phyloP scores from a whole-genome alignment of 2,113 vertebrate genomes.

The Malurus cyaneus region DNA sequence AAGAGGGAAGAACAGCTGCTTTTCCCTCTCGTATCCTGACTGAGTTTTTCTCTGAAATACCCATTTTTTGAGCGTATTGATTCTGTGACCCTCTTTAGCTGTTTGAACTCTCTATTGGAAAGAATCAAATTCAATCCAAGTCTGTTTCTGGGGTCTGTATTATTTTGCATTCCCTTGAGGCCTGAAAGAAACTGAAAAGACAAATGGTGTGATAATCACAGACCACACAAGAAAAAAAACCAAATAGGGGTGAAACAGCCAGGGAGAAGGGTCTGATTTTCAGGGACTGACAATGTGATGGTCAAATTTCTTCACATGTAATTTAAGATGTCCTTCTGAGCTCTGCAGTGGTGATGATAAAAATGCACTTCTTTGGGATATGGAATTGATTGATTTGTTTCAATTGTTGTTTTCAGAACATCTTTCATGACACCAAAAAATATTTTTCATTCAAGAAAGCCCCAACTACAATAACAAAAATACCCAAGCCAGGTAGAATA shows the following conservation, averaged over 20 bases:
- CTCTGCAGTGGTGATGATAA: neutral
- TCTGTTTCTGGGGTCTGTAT: neutral
- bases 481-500: too few relatives aligned
- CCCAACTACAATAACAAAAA: neutral
- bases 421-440: neutral
- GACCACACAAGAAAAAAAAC: neutral
- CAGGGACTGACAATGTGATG: neutral
- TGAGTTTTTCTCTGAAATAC: conserved; percentile 33
- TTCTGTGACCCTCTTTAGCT: conserved; percentile 40
- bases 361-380: neutral
- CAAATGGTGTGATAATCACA: conserved; percentile 43
- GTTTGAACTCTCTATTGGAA: conserved; percentile 44
- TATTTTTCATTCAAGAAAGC: accelerated
- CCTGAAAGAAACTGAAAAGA: neutral
- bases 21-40: neutral
- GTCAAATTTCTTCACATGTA: neutral
- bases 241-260: neutral
- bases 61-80: conserved; percentile 50
- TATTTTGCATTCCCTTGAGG: conserved; percentile 15
- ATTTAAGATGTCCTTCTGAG: neutral
- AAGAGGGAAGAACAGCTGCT: conserved; percentile 34
- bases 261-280: neutral
- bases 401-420: neutral
- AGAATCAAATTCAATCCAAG: conserved; percentile 26
- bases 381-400: neutral